Evolutionary conservation across 2,113 vertebrate genomes (phyloP).

Genomic region (Lepus timidus): DNA sequence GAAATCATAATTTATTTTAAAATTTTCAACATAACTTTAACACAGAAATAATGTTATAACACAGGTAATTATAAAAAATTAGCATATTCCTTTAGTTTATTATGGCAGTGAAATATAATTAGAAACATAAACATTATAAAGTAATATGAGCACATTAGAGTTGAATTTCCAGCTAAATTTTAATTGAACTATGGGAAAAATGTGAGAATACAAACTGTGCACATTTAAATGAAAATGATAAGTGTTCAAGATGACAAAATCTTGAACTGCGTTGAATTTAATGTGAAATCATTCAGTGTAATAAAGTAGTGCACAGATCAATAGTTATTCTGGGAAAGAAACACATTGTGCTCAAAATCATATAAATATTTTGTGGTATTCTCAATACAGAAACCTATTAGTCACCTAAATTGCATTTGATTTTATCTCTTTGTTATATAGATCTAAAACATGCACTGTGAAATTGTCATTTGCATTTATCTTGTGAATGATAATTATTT

Average conservation of each 20-base stretch:
- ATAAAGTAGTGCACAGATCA: constrained; percentile 57
- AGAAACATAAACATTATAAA: constrained; percentile 33
- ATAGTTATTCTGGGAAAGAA: constrained; percentile 57
- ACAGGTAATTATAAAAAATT: constrained; percentile 36
- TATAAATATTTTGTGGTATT: constrained; percentile 56
- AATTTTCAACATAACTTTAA: neutral
- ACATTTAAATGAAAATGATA: constrained; percentile 55
- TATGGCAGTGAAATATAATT: neutral
- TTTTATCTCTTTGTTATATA: constrained; percentile 68
- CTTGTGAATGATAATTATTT: constrained; percentile 62
- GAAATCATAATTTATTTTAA: neutral
- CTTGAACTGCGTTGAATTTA: constrained; percentile 43
- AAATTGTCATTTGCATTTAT: constrained; percentile 69
- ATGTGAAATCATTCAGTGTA: constrained; percentile 61
- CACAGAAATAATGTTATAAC: neutral
- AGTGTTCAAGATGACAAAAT: constrained; percentile 60
- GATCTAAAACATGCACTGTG: constrained; percentile 56
- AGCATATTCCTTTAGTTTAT: neutral
- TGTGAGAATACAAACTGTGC: neutral
- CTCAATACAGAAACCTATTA: constrained; percentile 45
- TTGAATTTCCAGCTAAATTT: constrained; percentile 25
- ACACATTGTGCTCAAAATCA: constrained; percentile 60
- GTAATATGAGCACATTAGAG: neutral
- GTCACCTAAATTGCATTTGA: constrained; percentile 16
- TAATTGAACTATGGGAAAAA: neutral